Evolutionary conservation across 2,888 invertebrate genomes (phyloP).

Genomic region (Aricia artaxerxes): DNA sequence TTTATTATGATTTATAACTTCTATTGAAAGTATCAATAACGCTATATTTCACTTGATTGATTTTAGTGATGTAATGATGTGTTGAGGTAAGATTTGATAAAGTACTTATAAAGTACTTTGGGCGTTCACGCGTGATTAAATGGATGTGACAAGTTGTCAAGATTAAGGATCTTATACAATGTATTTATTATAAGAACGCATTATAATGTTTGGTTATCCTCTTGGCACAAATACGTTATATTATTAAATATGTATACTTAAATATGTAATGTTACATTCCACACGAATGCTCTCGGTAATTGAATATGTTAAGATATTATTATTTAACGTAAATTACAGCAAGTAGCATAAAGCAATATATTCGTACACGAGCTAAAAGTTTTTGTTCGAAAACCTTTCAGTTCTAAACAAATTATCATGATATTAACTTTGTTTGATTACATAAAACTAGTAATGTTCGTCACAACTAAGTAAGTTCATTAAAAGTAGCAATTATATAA

Average conservation of each 20-base stretch:
- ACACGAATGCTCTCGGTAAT: too few species aligned
- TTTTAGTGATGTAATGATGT: background rate
- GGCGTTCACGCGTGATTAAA: background rate
- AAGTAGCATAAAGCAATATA: background rate
- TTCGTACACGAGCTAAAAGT: background rate
- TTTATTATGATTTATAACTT: conserved; percentile 11
- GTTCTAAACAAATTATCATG: too few species aligned
- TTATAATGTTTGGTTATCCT: background rate
- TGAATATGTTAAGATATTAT: too few species aligned
- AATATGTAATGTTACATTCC: too few species aligned
- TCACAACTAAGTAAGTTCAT: too few species aligned
- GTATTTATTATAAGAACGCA: background rate
- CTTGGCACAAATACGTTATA: background rate
- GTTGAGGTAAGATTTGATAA: background rate
- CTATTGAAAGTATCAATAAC: background rate
- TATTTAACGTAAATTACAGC: too few species aligned
- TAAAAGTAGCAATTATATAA: background rate
- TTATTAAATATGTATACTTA: too few species aligned
- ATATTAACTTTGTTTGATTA: too few species aligned
- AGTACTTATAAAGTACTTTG: background rate
- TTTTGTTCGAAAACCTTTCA: too few species aligned
- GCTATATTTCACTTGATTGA: background rate
- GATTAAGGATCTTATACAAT: background rate
- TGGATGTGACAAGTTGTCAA: background rate
- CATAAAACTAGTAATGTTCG: too few species aligned